Conservation (phyloP, 1,140 invertebrate species). For the Atopsyche davidsoni region DNA sequence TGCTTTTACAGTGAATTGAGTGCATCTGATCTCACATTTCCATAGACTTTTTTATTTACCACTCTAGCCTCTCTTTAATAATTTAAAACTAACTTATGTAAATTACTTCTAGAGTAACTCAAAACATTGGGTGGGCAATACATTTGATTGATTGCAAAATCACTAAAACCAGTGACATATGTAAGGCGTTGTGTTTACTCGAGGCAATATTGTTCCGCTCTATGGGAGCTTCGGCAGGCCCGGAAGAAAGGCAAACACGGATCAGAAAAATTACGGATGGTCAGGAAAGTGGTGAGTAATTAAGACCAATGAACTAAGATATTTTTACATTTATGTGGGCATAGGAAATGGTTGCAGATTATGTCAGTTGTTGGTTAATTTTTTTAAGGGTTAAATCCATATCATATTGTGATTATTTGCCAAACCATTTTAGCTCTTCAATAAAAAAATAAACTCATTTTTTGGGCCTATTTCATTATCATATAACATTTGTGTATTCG, state of each 20-base stretch:
- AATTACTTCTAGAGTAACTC: conserved; percentile 19
- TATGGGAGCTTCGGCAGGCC: too few species aligned
- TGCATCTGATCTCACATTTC: not conserved
- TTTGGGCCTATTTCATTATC: not conserved
- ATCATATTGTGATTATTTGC: too few species aligned
- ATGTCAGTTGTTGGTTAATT: too few species aligned
- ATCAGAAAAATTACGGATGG: not conserved
- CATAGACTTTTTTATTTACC: not conserved
- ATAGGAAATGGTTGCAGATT: not conserved
- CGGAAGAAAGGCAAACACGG: not conserved
- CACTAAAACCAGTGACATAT: conserved; percentile 17
- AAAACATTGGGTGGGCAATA: conserved; percentile 23
- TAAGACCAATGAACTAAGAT: not conserved
- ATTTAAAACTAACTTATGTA: not conserved
- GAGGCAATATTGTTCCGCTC: conserved; percentile 18
- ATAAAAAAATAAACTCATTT: conserved; percentile 6
- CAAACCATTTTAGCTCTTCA: too few species aligned
- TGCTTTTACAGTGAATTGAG: too few species aligned
- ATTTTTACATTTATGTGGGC: not conserved
- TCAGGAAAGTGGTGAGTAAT: not conserved
- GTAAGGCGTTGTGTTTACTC: conserved; percentile 23
- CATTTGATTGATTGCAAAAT: conserved; percentile 22
- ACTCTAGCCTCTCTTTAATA: not conserved
- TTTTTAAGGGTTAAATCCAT: too few species aligned
- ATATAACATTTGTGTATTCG: not conserved